These are phyloP conservation scores for Masticophis lateralis DNA, from an alignment of 2,797 vertebrate genomes.

Conservation along the genomic window DNA sequence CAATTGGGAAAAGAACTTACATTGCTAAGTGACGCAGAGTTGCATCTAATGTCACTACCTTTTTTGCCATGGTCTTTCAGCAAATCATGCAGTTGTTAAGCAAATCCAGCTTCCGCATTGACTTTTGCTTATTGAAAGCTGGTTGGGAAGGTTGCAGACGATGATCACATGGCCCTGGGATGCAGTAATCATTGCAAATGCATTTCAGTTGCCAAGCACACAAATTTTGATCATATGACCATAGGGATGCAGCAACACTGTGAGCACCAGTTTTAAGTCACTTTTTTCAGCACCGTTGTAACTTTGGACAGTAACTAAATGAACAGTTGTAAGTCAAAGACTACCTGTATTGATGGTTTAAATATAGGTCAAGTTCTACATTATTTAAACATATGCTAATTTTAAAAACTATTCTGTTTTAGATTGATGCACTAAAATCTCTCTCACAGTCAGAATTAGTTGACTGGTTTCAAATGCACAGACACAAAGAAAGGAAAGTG, in stretches of 20 bases:
- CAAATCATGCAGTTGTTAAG: not conserved
- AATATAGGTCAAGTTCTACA: not conserved
- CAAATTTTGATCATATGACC: not conserved
- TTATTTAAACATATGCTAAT: not conserved
- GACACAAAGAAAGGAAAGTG: constrained; percentile 75
- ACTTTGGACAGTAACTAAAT: not conserved
- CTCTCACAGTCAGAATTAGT: constrained; percentile 83
- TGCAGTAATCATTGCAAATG: not conserved
- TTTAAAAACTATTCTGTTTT: constrained; percentile 27
- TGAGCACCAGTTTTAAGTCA: not conserved
- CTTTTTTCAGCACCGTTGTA: not conserved
- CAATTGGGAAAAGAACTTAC: not conserved
- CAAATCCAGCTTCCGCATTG: not conserved
- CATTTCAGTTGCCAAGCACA: not conserved
- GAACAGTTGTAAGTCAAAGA: not conserved
- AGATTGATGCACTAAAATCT: constrained; percentile 90
- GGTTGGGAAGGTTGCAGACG: not conserved
- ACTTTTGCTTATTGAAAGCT: not conserved
- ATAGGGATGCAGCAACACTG: not conserved
- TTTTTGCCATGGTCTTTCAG: not conserved
- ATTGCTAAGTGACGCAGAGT: not conserved
- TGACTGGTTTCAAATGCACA: constrained; percentile 84
- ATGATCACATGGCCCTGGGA: not conserved
- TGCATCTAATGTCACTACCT: not conserved
- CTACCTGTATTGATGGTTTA: not conserved